Percentiles rank a stretch among this genome's conserved stretches.
phyloP scores from a whole-genome alignment of 1,140 invertebrate genomes.

The Cardiocondyla obscurior region DNA sequence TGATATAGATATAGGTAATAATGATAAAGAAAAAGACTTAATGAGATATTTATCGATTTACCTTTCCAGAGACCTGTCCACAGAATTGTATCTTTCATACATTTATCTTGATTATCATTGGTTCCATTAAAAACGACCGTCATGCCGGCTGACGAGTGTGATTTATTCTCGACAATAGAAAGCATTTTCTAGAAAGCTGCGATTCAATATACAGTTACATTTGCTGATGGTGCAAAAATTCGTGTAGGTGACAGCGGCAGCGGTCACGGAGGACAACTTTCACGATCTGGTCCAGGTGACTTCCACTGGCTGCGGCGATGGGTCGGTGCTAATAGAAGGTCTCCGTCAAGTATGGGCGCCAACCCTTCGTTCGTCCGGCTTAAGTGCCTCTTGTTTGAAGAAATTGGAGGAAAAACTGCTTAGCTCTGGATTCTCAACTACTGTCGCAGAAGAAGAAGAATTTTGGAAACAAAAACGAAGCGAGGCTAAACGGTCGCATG shows the following conservation, averaged over 20 bases:
- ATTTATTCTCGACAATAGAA: slow-evolving; percentile 1
- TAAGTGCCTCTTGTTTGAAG: slow-evolving; percentile 72
- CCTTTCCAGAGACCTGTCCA: not conserved
- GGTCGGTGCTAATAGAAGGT: slow-evolving; percentile 73
- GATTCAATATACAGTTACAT: not conserved
- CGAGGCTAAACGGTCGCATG: slow-evolving; percentile 70
- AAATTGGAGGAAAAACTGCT: slow-evolving; percentile 79
- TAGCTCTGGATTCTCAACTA: slow-evolving; percentile 68
- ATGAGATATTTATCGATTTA: not conserved
- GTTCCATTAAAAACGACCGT: not conserved
- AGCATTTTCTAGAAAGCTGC: slow-evolving; percentile 32
- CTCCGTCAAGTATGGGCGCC: slow-evolving; percentile 81
- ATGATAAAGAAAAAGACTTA: not conserved
- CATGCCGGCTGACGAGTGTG: not conserved
- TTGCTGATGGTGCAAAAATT: slow-evolving; percentile 23
- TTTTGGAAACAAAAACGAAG: slow-evolving; percentile 74
- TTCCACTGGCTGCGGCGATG: slow-evolving; percentile 75
- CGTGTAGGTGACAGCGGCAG: slow-evolving; percentile 67
- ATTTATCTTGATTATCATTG: slow-evolving; percentile 4
- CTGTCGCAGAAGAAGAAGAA: slow-evolving; percentile 77
- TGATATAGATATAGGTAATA: too few species aligned
- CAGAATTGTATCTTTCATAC: not conserved
- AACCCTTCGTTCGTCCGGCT: slow-evolving; percentile 73
- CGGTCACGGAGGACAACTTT: slow-evolving; percentile 80
- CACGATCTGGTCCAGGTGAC: slow-evolving; percentile 79